Percentiles rank a stretch among this genome's conserved stretches.
These are phyloP conservation scores for Oedothorax gibbosus DNA, from an alignment of 1,140 invertebrate genomes.

Conservation along the genomic window DNA sequence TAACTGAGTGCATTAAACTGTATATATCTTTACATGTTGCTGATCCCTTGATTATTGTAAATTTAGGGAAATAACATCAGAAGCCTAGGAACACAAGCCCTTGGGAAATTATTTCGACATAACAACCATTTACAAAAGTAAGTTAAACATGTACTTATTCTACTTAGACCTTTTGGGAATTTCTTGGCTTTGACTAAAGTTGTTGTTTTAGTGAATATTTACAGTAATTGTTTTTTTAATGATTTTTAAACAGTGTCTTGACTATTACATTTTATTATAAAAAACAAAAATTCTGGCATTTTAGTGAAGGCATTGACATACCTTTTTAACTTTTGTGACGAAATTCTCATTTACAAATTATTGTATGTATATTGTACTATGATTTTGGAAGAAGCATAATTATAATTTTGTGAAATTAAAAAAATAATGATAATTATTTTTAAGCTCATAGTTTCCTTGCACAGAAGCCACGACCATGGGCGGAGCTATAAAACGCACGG, in stretches of 20 bases:
- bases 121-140: conserved; percentile 47
- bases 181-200: background rate
- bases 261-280: background rate
- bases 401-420: no score
- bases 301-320: no score
- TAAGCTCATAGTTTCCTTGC: no score
- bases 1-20: background rate
- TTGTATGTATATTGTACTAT: no score
- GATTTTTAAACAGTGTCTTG: background rate
- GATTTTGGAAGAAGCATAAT: no score
- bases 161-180: background rate
- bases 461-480: no score
- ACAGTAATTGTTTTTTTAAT: background rate
- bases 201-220: background rate
- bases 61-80: conserved; percentile 47
- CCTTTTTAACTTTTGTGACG: no score
- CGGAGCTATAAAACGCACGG: no score
- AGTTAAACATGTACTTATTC: background rate
- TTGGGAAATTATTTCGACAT: conserved; percentile 45
- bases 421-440: no score
- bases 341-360: no score
- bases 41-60: background rate
- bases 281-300: no score
- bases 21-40: background rate
- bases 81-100: conserved; percentile 2